Conservation (phyloP, 2,113 vertebrate genomes). For the Psephotus haematonotus region DNA sequence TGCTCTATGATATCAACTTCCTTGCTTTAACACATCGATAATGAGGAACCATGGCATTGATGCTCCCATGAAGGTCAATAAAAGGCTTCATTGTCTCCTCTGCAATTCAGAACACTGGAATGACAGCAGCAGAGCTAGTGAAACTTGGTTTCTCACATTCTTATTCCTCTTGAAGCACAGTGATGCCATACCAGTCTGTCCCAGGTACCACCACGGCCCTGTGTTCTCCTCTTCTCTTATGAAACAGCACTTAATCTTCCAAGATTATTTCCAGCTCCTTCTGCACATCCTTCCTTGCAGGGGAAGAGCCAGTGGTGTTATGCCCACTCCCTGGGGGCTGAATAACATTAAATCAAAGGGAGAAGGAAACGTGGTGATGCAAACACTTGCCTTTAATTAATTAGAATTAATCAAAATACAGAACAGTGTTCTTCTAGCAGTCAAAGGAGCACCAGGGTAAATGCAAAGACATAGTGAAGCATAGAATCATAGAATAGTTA, state of each 20-base stretch:
- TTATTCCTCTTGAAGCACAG: not conserved
- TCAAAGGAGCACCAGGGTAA: not conserved
- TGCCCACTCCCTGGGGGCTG: not conserved
- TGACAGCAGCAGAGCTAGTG: not conserved
- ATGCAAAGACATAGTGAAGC: not conserved
- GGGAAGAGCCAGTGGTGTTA: not conserved
- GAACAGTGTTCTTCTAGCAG: not conserved
- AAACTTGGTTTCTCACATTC: not conserved
- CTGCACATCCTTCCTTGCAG: not conserved
- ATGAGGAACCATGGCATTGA: not conserved
- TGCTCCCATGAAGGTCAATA: not conserved
- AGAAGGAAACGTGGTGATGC: constrained; percentile 1
- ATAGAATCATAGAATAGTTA: too few species aligned
- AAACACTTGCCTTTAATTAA: not conserved
- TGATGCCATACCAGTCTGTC: not conserved
- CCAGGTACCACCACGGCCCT: not conserved
- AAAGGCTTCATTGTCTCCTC: not conserved
- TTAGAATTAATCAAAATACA: constrained; percentile 17
- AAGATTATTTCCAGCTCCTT: not conserved
- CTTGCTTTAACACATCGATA: not conserved
- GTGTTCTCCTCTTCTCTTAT: not conserved
- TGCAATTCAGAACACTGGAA: not conserved
- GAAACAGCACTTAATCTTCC: not conserved
- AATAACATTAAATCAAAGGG: constrained; percentile 38
- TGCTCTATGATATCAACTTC: not conserved